Base-by-base conservation (phyloP, 2,113 vertebrate genomes). In the Aptenodytes patagonicus region DNA sequence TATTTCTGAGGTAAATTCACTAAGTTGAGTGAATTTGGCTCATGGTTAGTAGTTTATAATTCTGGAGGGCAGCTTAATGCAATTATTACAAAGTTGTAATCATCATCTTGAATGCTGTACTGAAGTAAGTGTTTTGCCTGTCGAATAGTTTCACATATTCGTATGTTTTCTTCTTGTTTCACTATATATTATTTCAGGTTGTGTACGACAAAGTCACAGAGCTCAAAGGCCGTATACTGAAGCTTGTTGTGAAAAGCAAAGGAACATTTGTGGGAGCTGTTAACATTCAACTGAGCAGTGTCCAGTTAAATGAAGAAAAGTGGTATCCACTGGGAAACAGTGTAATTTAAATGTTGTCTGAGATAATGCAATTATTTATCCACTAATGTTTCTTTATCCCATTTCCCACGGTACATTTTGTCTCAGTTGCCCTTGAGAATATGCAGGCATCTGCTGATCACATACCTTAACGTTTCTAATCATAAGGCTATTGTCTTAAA, bases 241-340 rank as follows among this genome's bases (percentile, higher is more conserved):
- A 98, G 92, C 97, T 99, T 40, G 97, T 97, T 12, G 99, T 99
- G 91, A 99, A 99, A 95, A 99, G 98, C 96, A 99, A 95, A 96
- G 98, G 98, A 77, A 69, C 77, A 2, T 98, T 98, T 44, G 95
- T 99, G 83, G 99, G 98, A 76, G 98, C 98, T 32, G 97, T 98
- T 82, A 98, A 98, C 93, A 98, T 99, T 58, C 98, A 87, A 36
- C 97, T 99, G 95, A 98, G 96, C 40, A 91, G 94, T 6, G 82
- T 98, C 73, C 71, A 81, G 34, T 96, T 99, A 31, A 97, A 98
- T 83, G 97, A 98, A 95, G 99, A 99, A 78, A 97, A 93, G 60
- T 99, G 99, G 99, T 99, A 98, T 93, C 95, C 86, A 9, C 93
- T 99, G 13, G 98, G 98, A 87, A 98, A 98, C 93, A 97, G 96